Base-by-base conservation (phyloP, 2,113 vertebrate species). In the Recurvirostra avosetta region DNA sequence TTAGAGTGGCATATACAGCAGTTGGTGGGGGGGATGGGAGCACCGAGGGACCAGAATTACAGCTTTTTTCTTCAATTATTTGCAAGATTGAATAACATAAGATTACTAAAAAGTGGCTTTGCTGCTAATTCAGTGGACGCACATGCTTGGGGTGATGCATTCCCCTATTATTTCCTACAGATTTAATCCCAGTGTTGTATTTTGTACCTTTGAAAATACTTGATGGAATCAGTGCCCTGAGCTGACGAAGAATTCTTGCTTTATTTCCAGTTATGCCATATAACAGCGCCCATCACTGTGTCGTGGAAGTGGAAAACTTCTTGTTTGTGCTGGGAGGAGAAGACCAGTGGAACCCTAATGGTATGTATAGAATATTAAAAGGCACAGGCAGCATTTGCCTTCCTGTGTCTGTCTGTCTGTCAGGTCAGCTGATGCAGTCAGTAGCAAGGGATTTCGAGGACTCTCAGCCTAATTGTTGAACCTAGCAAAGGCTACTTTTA, bases 321-420 rank as follows among this genome's bases (percentile, higher is more conserved):
- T 97, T 99, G 96, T 98, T 99, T 16, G 98, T 99, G 89, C 93
- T 99, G 61, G 99, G 99, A 45, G 99, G 99, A 98, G 99, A 99
- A 98, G 99, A 99, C 98, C 99, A 99, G 49, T 99, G 99, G 99
- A 99, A 99, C 96, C 99, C 99, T 38, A 99, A 99, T 38, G 99
- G 99, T 99, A 96, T 36, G 90, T 97, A 94, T 5, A 53, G 21
- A 72, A 84, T 58, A 81, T 78, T 67, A 38, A 83, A 79, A 88
- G 27, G 17, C 71, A 97, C 26, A 43, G 53, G 34, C 43, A 59
- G 25, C 29, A 29, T 75, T 26, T 53, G 36, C 52, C 26, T 79
- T 76, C 76, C 78, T 63, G 25, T 62, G 66, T 76, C 32, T 84
- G 16, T 65, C n/a, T 91, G 16, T 52, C 92, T 10, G 1, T 67